A percentile compares a stretch with the other conserved stretches of the same genome.
These are phyloP conservation scores for Talpa occidentalis DNA, from an alignment of 2,113 vertebrate species.

Conservation along the genomic window DNA sequence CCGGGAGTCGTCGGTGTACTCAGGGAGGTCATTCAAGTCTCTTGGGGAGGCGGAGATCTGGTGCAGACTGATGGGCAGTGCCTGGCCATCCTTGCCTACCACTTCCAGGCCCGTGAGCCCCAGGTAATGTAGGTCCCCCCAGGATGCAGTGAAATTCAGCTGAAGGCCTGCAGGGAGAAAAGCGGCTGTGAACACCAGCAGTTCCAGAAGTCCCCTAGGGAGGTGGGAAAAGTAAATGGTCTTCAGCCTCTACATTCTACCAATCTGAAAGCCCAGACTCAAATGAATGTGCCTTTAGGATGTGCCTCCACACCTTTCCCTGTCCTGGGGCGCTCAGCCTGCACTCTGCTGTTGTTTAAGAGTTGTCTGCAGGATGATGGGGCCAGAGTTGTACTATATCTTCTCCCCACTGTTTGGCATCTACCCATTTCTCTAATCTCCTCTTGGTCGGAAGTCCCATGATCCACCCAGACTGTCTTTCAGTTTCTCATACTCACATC, in stretches of 20 bases:
- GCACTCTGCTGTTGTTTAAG: background rate
- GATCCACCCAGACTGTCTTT: background rate
- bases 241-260: background rate
- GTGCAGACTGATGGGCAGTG: slow-evolving; percentile 87
- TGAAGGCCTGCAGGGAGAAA: slow-evolving; percentile 88
- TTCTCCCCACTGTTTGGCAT: background rate
- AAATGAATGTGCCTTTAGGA: background rate
- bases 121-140: slow-evolving; percentile 95
- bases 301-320: background rate
- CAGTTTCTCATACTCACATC: background rate
- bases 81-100: slow-evolving; percentile 91
- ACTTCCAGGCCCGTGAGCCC: slow-evolving; percentile 96
- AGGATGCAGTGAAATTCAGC: slow-evolving; percentile 92
- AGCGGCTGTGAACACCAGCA: background rate
- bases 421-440: background rate
- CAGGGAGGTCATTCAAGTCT: slow-evolving; percentile 94
- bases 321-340: background rate
- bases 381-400: background rate
- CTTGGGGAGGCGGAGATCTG: slow-evolving; percentile 92
- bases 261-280: background rate
- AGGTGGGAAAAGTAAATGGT: no score
- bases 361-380: background rate
- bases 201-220: background rate
- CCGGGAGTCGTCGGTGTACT: slow-evolving; percentile 90
- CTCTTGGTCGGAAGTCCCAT: background rate